phyloP scores from a whole-genome alignment of 2,888 invertebrate species.

The Xestia c-nigrum region DNA sequence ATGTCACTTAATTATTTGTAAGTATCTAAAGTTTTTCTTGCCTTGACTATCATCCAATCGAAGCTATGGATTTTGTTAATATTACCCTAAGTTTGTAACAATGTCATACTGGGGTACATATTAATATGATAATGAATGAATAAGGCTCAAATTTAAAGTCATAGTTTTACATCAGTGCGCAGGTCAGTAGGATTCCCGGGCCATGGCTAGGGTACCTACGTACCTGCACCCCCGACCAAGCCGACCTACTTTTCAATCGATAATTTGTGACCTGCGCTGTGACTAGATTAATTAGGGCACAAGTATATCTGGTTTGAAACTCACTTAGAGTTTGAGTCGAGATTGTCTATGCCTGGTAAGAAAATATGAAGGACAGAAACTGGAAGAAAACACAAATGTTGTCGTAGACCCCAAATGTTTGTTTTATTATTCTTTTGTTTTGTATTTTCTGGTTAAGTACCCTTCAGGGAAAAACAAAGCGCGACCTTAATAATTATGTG shows the following conservation, averaged over 20 bases:
- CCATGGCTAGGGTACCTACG: not conserved
- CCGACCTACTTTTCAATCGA: conserved; percentile 17
- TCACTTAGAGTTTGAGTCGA: too few relatives aligned
- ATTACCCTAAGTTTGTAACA: not conserved
- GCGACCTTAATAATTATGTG: not conserved
- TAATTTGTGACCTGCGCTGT: conserved; percentile 33
- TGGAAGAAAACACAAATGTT: not conserved
- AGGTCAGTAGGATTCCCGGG: not conserved
- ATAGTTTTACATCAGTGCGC: not conserved
- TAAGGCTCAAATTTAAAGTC: not conserved
- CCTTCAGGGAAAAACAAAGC: not conserved
- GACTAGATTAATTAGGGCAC: conserved; percentile 7
- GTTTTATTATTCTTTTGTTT: not conserved
- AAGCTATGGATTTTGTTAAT: not conserved
- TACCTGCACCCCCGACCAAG: not conserved
- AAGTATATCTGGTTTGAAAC: not conserved
- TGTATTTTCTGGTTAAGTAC: not conserved
- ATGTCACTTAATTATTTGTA: not conserved
- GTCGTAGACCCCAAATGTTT: not conserved
- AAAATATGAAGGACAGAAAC: not conserved
- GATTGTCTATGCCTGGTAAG: conserved; percentile 1
- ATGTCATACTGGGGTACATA: not conserved
- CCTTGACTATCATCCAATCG: not conserved
- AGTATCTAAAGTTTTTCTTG: not conserved
- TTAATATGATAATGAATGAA: too few relatives aligned